A percentile compares a stretch with the other conserved stretches of the same genome.
Evolutionary conservation across 2,888 invertebrate species (phyloP).

Genomic region (Diaprepes abbreviatus): DNA sequence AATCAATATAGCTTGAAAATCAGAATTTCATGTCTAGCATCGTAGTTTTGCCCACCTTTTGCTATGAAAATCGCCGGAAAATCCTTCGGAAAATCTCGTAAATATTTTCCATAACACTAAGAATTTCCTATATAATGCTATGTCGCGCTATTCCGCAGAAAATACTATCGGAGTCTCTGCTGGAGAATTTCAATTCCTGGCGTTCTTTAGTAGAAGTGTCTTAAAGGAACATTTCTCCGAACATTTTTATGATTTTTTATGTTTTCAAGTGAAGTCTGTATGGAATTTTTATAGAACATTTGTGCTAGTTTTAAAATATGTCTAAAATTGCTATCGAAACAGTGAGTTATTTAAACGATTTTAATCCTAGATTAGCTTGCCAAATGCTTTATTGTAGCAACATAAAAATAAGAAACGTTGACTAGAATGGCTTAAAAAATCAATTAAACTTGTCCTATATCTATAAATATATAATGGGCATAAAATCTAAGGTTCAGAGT

Average conservation of each 20-base stretch:
- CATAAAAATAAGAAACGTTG: too few species aligned
- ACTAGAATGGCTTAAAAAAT: too few species aligned
- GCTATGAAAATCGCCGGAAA: conserved; percentile 30
- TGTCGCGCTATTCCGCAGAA: conserved; percentile 47
- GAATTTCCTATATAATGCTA: conserved; percentile 48
- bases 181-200: conserved; percentile 48
- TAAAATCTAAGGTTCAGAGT: too few species aligned
- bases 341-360: too few species aligned
- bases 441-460: too few species aligned
- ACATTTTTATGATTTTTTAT: conserved; percentile 47
- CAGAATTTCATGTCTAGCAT: conserved; percentile 23
- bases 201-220: conserved; percentile 40
- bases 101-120: conserved; percentile 50
- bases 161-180: conserved; percentile 45
- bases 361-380: too few species aligned
- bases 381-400: too few species aligned
- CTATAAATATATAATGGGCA: too few species aligned
- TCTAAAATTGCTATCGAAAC: too few species aligned
- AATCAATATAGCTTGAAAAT: conserved; percentile 29
- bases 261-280: conserved; percentile 17
- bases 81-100: conserved; percentile 41
- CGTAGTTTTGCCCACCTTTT: conserved; percentile 29
- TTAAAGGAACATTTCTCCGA: conserved; percentile 41
- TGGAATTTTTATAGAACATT: conserved; percentile 27
- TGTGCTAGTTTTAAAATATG: conserved; percentile 6